phyloP scores from a whole-genome alignment of 2,113 vertebrate species.

The Oryzias curvinotus region DNA sequence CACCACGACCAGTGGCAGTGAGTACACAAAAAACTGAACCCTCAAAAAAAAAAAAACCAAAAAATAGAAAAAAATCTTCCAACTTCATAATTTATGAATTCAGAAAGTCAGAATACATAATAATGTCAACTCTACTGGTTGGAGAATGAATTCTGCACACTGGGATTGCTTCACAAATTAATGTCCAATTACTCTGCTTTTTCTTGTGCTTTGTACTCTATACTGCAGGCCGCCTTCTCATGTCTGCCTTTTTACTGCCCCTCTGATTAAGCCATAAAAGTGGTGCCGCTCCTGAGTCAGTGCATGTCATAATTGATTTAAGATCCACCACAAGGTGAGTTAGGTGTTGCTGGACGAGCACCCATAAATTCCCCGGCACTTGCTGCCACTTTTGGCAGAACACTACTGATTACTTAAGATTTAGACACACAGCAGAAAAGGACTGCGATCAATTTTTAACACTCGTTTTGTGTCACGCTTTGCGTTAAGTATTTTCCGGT shows the following conservation, averaged over 20 bases:
- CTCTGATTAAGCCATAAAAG: conserved; percentile 38
- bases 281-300: conserved; percentile 42
- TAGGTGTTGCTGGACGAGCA: conserved; percentile 44
- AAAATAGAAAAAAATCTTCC: not conserved
- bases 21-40: not conserved
- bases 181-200: conserved; percentile 39
- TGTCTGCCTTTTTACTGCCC: conserved; percentile 40
- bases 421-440: conserved; percentile 19
- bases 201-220: conserved; percentile 18
- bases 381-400: conserved; percentile 37
- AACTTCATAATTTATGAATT: conserved; percentile 7
- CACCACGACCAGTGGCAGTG: too few relatives aligned
- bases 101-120: conserved; percentile 14
- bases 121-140: conserved; percentile 1
- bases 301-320: conserved; percentile 62
- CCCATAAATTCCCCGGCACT: conserved; percentile 35
- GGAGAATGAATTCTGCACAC: not conserved
- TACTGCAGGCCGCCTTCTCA: not conserved
- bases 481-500: conserved; percentile 6
- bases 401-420: conserved; percentile 24
- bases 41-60: not conserved
- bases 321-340: conserved; percentile 36
- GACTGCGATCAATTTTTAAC: conserved; percentile 28
- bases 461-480: not conserved
- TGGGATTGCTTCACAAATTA: conserved; percentile 29